Conservation (phyloP, 2,113 vertebrate species). For the Hassar affinis region DNA sequence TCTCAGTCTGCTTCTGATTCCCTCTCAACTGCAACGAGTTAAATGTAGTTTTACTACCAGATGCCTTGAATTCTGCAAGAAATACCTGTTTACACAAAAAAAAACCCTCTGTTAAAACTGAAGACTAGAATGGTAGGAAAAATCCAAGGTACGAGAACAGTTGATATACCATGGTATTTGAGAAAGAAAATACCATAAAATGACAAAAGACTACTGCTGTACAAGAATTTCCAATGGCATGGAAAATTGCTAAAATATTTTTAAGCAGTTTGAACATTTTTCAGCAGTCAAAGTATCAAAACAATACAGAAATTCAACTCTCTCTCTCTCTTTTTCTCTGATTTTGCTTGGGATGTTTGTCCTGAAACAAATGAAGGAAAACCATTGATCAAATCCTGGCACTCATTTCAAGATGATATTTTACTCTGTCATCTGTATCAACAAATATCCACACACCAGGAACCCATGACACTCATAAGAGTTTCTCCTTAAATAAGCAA, state of each 20-base stretch:
- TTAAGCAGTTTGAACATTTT: not conserved
- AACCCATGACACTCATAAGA: not conserved
- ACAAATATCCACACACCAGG: not conserved
- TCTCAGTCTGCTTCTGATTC: not conserved
- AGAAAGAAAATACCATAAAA: not conserved
- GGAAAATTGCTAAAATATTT: not conserved
- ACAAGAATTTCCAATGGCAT: not conserved
- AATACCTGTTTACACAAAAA: not conserved
- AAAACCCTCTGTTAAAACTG: not conserved
- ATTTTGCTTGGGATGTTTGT: not conserved
- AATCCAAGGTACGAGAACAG: not conserved
- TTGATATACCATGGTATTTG: not conserved
- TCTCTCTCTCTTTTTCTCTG: too few species aligned
- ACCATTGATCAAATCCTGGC: not conserved
- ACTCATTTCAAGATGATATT: not conserved
- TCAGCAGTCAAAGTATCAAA: not conserved
- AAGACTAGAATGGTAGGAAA: not conserved
- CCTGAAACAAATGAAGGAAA: not conserved
- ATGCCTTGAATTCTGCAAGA: not conserved
- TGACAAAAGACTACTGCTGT: not conserved
- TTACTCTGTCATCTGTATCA: not conserved
- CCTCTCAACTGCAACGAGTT: not conserved
- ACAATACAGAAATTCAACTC: not conserved
- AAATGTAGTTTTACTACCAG: not conserved
- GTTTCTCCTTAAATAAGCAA: not conserved